Evolutionary conservation across 2,113 vertebrate genomes (phyloP), one percentile per base, ranked within the genome.

Genomic region (Camelus dromedarius): DNA sequence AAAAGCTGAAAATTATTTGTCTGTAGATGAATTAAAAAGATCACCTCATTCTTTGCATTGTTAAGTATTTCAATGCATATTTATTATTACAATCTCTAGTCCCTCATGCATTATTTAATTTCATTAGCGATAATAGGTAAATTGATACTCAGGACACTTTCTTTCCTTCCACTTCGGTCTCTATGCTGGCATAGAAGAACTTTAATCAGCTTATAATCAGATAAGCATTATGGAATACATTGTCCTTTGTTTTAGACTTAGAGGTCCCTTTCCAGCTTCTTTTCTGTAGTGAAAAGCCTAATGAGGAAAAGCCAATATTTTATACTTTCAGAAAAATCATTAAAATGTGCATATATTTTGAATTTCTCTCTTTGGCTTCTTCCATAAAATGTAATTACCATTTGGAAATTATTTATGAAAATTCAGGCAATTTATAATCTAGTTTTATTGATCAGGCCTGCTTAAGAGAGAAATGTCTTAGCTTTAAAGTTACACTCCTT

Each of bases 61-160:
- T 97, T 97, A 98, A 95, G 83, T 94, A 97, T 96, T 98, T 81
- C 89, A 98, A 96, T 97, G 76, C 93, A 95, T 89, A 94, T 98
- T 98, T 98, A 96, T 98, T 97, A 95, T 98, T 98, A 86, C 79
- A 93, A 97, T 11, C 0, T 93, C 15, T 30, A 73, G 46, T 96
- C 66, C 92, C 96, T 93, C 76, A 95, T 94, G 97, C 86, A 96
- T 97, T 97, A 97, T 97, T 98, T 98, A 96, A 97, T 96, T 98
- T 98, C 81, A 97, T 97, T 98, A 97, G 83, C 60, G 82, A 93
- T 97, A 98, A 98, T 90, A 76, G 83, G 85, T 70, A 98, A 97
- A 98, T 93, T 97, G 96, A 98, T 97, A 97, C 92, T 94, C 56
- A 73, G 48, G 83, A 38, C 88, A 80, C 10, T 91, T 95, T 82